Evolutionary conservation across 2,797 vertebrate genomes (phyloP).

Genomic region (Zalophus californianus): DNA sequence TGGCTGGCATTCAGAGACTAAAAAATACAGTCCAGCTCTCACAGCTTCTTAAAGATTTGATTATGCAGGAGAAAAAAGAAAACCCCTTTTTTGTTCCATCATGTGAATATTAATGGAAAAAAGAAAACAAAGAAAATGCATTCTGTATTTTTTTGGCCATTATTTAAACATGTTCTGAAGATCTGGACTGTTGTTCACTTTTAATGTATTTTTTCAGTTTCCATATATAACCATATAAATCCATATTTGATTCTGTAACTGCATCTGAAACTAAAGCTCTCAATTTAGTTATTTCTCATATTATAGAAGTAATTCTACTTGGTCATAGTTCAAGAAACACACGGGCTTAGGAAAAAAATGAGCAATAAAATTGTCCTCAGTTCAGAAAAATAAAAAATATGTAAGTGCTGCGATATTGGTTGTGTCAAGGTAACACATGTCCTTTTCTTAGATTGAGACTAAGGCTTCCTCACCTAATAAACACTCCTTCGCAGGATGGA

Average conservation of each 20-base stretch:
- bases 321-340: constrained; percentile 48
- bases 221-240: background rate
- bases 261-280: constrained; percentile 26
- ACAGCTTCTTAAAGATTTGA: constrained; percentile 75
- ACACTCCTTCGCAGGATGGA: constrained; percentile 16
- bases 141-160: constrained; percentile 61
- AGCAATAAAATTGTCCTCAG: constrained; percentile 27
- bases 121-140: constrained; percentile 73
- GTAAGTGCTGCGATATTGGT: background rate
- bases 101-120: constrained; percentile 68
- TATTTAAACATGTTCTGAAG: constrained; percentile 71
- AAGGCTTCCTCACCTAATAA: constrained; percentile 19
- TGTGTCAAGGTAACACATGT: background rate
- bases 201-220: constrained; percentile 45
- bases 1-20: constrained; percentile 63
- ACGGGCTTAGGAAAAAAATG: background rate
- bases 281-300: constrained; percentile 23
- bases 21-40: constrained; percentile 54
- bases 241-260: background rate
- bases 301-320: constrained; percentile 50
- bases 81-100: constrained; percentile 73
- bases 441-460: constrained; percentile 24
- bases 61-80: constrained; percentile 73
- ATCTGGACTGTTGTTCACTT: constrained; percentile 24
- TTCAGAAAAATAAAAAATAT: constrained; percentile 33